Evolutionary conservation across 2,113 vertebrate genomes (phyloP).

Genomic region (Daubentonia madagascariensis): DNA sequence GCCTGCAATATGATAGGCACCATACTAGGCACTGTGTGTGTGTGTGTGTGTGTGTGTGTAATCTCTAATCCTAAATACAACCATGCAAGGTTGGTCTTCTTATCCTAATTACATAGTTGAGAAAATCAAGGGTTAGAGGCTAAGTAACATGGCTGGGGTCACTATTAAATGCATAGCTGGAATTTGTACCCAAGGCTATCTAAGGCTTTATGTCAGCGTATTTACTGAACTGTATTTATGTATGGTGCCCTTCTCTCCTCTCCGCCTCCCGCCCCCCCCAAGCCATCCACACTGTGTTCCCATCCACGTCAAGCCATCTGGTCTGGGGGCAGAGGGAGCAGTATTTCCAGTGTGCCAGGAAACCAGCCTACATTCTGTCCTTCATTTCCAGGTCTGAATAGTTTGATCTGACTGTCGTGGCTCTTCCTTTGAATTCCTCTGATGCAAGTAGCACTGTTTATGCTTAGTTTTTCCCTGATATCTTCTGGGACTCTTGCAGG

Average conservation of each 20-base stretch:
- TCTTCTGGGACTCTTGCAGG: background rate
- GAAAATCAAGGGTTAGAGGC: background rate
- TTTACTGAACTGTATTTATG: background rate
- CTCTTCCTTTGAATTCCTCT: background rate
- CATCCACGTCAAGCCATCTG: background rate
- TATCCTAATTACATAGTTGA: background rate
- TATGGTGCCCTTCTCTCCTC: background rate
- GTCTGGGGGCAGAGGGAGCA: background rate
- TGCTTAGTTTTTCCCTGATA: background rate
- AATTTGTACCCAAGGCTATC: background rate
- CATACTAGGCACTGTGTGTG: background rate
- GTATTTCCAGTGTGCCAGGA: background rate
- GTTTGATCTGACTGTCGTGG: background rate
- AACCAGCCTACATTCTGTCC: background rate
- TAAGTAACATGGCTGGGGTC: background rate
- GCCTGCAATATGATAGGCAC: background rate
- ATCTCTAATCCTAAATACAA: background rate
- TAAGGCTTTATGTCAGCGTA: too few relatives aligned
- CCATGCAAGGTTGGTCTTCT: background rate
- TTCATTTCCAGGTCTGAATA: background rate
- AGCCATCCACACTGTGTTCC: background rate
- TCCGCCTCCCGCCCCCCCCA: background rate
- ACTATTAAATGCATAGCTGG: background rate
- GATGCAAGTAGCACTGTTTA: background rate
- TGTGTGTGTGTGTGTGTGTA: background rate